These are phyloP conservation scores for Coregonus suidteri DNA, from an alignment of 2,797 vertebrate species.

Conservation along the genomic window DNA sequence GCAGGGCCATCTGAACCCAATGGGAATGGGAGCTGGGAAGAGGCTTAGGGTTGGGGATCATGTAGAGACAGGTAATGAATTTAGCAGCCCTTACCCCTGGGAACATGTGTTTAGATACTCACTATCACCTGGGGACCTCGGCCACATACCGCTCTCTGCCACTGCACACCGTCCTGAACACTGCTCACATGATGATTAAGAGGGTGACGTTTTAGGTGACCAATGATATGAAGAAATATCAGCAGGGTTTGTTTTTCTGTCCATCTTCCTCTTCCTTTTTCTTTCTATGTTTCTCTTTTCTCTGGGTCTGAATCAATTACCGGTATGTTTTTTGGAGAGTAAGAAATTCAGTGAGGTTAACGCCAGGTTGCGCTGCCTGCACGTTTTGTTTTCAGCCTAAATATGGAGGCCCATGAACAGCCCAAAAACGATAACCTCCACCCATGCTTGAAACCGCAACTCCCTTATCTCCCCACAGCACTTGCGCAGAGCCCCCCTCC, in stretches of 20 bases:
- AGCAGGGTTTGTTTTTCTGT: not conserved
- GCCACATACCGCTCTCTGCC: conserved; percentile 10
- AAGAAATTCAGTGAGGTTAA: not conserved
- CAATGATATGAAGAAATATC: not conserved
- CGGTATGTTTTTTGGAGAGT: not conserved
- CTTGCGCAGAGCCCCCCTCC: conserved; percentile 17
- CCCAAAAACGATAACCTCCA: conserved; percentile 5
- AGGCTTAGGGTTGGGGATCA: not conserved
- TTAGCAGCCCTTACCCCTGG: conserved; percentile 14
- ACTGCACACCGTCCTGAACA: not conserved
- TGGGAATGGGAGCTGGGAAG: not conserved
- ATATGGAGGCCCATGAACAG: too few species aligned
- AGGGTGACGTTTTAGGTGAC: not conserved
- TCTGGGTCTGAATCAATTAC: too few species aligned
- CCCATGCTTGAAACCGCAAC: conserved; percentile 30
- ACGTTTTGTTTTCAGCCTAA: not conserved
- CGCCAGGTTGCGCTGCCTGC: not conserved
- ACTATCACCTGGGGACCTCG: not conserved
- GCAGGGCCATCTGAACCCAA: not conserved
- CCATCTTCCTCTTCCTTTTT: not conserved
- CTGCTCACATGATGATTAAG: not conserved
- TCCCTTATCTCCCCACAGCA: conserved; percentile 61
- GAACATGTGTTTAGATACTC: not conserved
- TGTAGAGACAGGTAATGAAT: conserved; percentile 38
- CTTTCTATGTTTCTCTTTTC: not conserved